Percentiles rank a stretch among this genome's conserved stretches.
Conservation (phyloP, 2,113 vertebrate species). For the Ahaetulla prasina region DNA sequence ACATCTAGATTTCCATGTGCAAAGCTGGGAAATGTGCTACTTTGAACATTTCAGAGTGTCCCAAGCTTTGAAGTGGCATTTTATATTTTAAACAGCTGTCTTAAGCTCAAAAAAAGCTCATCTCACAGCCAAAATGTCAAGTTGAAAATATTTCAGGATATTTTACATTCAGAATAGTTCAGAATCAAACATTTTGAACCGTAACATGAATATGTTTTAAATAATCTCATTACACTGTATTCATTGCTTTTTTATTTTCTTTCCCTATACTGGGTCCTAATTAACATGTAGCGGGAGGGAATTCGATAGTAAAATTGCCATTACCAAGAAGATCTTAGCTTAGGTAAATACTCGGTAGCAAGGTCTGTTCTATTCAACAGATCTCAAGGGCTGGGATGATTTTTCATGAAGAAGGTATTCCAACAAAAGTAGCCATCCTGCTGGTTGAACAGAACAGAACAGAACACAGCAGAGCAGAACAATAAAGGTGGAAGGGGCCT, state of each 20-base stretch:
- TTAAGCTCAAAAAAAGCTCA: background rate
- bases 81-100: background rate
- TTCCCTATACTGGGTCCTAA: background rate
- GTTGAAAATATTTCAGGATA: background rate
- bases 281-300: background rate
- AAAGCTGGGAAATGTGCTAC: background rate
- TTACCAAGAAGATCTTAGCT: background rate
- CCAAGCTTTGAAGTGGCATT: background rate
- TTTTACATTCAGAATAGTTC: background rate
- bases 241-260: constrained; percentile 11
- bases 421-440: background rate
- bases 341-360: background rate
- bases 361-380: background rate
- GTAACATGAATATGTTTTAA: background rate
- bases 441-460: background rate
- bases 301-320: background rate
- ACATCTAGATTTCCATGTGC: background rate
- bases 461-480: background rate
- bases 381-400: background rate
- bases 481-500: background rate
- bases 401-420: background rate
- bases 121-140: background rate
- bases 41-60: background rate
- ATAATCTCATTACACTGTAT: constrained; percentile 6
- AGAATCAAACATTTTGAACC: background rate